phyloP scores from a whole-genome alignment of 2,888 invertebrate species.

The Capitulum mitella region DNA sequence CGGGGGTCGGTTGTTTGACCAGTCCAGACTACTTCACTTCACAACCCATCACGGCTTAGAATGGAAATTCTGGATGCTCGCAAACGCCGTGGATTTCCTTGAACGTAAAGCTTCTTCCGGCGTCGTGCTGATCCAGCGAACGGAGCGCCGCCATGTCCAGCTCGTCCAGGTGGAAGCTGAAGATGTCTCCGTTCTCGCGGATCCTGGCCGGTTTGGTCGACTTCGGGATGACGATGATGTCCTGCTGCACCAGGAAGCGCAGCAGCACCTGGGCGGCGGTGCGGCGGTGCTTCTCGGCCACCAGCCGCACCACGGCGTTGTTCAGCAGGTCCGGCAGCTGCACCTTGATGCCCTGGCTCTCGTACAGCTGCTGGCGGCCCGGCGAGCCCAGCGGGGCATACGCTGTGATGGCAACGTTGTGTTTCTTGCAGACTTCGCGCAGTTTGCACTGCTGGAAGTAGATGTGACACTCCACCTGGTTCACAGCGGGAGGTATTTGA shows the following conservation, averaged over 20 bases:
- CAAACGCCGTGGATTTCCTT: conserved; percentile 53
- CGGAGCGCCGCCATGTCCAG: conserved; percentile 57
- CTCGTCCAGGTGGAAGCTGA: conserved; percentile 59
- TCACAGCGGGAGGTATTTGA: conserved; percentile 55
- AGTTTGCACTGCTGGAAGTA: conserved; percentile 65
- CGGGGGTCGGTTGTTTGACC: too few species aligned
- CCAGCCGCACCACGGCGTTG: conserved; percentile 52
- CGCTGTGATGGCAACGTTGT: conserved; percentile 52
- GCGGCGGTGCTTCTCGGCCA: conserved; percentile 45
- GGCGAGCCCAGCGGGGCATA: conserved; percentile 46
- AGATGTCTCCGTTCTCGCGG: conserved; percentile 46
- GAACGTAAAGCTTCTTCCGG: conserved; percentile 63
- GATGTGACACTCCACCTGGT: conserved; percentile 64
- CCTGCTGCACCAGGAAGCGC: conserved; percentile 42
- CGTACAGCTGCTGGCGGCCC: conserved; percentile 38
- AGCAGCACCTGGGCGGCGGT: conserved; percentile 39
- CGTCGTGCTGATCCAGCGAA: conserved; percentile 56
- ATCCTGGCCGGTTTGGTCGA: conserved; percentile 42
- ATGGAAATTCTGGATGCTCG: neutral
- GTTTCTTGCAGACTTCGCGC: conserved; percentile 52
- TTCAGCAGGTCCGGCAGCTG: conserved; percentile 55
- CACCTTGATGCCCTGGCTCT: neutral
- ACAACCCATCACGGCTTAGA: too few species aligned
- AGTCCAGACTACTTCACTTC: too few species aligned
- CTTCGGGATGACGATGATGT: conserved; percentile 43